These are phyloP conservation scores for Pristionchus exspectatus DNA, from an alignment of 2,888 invertebrate genomes.

Conservation along the genomic window DNA sequence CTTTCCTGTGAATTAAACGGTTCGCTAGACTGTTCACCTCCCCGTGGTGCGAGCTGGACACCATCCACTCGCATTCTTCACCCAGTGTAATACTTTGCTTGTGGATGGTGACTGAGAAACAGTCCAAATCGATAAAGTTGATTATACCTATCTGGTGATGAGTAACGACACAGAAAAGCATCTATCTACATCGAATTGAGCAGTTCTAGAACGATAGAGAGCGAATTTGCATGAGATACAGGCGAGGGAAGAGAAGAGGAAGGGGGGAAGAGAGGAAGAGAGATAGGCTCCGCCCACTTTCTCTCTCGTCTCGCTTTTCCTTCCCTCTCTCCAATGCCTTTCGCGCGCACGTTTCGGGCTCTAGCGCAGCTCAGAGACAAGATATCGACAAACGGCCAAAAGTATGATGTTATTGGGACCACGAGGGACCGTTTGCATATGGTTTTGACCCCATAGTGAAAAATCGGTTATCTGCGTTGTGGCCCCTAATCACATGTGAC, in stretches of 20 bases:
- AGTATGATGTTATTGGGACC: no score
- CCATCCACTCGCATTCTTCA: not conserved
- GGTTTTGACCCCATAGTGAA: no score
- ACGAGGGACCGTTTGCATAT: no score
- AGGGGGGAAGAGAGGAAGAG: not conserved
- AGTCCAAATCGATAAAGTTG: no score
- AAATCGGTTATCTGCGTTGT: no score
- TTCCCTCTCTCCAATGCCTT: no score
- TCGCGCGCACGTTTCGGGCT: no score
- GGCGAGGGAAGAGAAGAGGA: not conserved
- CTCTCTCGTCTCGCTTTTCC: no score
- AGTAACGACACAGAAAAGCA: not conserved
- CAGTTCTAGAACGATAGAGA: not conserved
- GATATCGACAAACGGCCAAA: no score
- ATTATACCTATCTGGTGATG: not conserved
- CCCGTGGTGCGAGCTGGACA: not conserved
- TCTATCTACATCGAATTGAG: not conserved
- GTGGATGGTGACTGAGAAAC: not conserved
- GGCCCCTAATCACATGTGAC: no score
- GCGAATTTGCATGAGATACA: not conserved
- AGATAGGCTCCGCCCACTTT: not conserved
- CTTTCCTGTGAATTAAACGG: no score
- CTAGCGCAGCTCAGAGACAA: no score
- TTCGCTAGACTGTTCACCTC: not conserved
- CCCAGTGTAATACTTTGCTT: not conserved